Base-by-base conservation (phyloP, 2,113 vertebrate species). In the Rhadina sibilatrix region DNA sequence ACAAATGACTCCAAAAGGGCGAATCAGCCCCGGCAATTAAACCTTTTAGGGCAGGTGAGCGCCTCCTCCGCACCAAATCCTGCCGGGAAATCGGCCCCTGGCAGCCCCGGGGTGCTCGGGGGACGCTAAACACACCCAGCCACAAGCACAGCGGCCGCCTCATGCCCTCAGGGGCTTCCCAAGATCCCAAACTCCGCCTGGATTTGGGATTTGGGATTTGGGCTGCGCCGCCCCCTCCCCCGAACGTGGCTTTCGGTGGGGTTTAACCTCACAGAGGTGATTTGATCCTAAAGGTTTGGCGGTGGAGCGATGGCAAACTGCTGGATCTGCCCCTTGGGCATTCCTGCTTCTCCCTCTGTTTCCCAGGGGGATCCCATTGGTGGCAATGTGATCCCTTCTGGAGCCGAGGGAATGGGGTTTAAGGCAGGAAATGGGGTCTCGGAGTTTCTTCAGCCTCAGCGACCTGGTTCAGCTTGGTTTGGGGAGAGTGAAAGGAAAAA, bases 21-120 rank as follows among this genome's bases (percentile, higher is more conserved):
- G 60, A 96, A 60, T 85, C 93, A 92, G 91, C 54, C 85, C 59
- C 87, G 87, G 74, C 79, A 96, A 89, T 94, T 89, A 93, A 91
- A 83, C 49, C 68, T 93, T 93, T 95, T 64, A 78, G 84, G 91
- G 75, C 33, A 91, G 75, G 65, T 83, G 80, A 91, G 65, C 75
- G 38, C 46, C 59, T 96, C 81, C 57, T 57, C 69, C 74, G 9
- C 66, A 31, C 66, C 64, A 54, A 93, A 69, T 90, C 60, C 68
- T 47, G 12, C 12, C 52, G 90, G 23, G 89, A 88, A 75, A 59
- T 27, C 60, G 37, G 17, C 47, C 81, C 37, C 54, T 33, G 70
- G 65, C 84, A 16, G 56, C 25, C 61, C 50, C 74, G 7, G 63
- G 86, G 79, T 37, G 83, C 53, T 81, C 13, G 1, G 6, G 68